Conservation (phyloP, 1,140 invertebrate species). For the Drosophila burlai region DNA sequence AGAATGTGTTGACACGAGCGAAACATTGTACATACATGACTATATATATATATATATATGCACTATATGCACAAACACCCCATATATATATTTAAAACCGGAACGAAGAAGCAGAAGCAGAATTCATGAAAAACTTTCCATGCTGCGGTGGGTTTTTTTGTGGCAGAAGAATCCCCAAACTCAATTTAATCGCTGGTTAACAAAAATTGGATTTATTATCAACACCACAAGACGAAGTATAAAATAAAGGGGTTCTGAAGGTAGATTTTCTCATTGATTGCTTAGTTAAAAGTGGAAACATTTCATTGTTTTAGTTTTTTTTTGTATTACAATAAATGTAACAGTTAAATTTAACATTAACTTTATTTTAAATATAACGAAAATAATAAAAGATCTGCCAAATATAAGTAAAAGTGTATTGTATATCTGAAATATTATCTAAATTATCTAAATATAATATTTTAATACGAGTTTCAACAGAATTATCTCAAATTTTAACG, state of each 20-base stretch:
- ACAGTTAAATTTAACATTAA: background rate
- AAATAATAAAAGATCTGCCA: background rate
- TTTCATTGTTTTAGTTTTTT: background rate
- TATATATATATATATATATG: slow-evolving; percentile 26
- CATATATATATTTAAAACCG: slow-evolving; percentile 50
- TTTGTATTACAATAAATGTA: background rate
- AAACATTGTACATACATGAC: slow-evolving; percentile 41
- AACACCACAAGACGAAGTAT: background rate
- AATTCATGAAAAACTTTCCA: slow-evolving; percentile 83
- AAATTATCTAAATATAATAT: background rate
- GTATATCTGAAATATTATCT: background rate
- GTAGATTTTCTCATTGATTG: background rate
- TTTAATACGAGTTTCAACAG: background rate
- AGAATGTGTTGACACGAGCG: slow-evolving; percentile 57
- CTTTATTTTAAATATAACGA: background rate
- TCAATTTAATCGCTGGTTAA: slow-evolving; percentile 11
- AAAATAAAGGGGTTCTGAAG: background rate
- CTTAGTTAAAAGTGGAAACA: background rate
- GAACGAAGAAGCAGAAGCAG: slow-evolving; percentile 56
- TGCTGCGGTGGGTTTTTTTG: slow-evolving; percentile 55
- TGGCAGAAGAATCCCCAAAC: slow-evolving; percentile 12
- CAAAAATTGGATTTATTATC: background rate
- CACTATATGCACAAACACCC: slow-evolving; percentile 40
- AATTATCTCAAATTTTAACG: background rate
- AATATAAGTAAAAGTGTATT: background rate